These are phyloP conservation scores for Scaptomyza caliginosa DNA, from an alignment of 2,888 invertebrate genomes.

Conservation along the genomic window DNA sequence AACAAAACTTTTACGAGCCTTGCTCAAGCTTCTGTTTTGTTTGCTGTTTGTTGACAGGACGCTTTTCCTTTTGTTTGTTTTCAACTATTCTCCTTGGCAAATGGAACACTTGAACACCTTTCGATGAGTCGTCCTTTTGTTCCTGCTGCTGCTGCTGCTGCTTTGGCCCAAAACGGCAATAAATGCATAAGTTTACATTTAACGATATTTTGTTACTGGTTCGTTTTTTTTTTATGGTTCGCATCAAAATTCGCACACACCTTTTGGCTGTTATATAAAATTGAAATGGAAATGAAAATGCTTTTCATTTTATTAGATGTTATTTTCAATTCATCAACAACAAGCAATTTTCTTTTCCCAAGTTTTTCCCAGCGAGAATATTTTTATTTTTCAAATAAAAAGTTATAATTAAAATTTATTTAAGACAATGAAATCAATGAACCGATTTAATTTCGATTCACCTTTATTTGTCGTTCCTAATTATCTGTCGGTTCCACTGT, in stretches of 20 bases:
- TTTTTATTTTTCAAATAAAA: too few species aligned
- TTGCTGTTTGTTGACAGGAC: too few species aligned
- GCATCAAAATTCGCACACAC: slow-evolving; percentile 52
- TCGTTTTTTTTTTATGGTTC: too few species aligned
- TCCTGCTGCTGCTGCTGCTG: slow-evolving; percentile 14
- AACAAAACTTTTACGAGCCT: slow-evolving; percentile 66
- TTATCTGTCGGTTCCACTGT: too few species aligned
- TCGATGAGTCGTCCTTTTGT: slow-evolving; percentile 20
- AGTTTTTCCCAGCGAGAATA: slow-evolving; percentile 19
- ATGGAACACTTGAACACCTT: slow-evolving; percentile 49
- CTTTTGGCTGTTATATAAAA: slow-evolving; percentile 49
- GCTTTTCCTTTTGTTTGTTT: slow-evolving; percentile 59
- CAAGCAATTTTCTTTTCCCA: slow-evolving; percentile 15
- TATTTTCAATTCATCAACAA: neutral
- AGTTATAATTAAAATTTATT: too few species aligned
- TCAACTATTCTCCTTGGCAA: slow-evolving; percentile 47
- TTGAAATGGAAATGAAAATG: slow-evolving; percentile 42
- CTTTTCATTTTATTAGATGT: slow-evolving; percentile 44
- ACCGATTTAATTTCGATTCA: too few species aligned
- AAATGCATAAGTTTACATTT: slow-evolving; percentile 77
- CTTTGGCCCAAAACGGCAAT: slow-evolving; percentile 49
- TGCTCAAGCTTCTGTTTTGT: slow-evolving; percentile 26
- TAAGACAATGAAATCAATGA: too few species aligned
- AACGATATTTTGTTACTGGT: slow-evolving; percentile 74
- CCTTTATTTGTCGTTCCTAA: too few species aligned